Base-by-base conservation (phyloP, 2,888 invertebrate genomes). In the Galerucella pusilla region DNA sequence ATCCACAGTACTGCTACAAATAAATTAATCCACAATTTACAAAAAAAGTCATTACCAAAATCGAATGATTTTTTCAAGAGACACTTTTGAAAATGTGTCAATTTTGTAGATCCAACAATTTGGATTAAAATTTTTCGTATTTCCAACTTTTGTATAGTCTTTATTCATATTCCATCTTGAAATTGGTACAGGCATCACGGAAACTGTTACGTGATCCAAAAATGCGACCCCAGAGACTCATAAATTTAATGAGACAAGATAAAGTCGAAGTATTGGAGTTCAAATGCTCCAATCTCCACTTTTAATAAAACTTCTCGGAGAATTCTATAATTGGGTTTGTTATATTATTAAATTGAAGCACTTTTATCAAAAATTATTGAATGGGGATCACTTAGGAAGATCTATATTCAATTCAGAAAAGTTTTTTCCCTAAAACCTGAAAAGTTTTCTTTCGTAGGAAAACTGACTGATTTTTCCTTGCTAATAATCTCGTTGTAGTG, bases 221-320 rank as follows among this genome's bases (percentile, higher is more conserved):
- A 16, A 57, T 57, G 20, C 9, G 10, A 20, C 57, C 20, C 16
- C 9, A 20, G 57, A 57, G 20, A 20, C n/a, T 57, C 20, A 16
- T 57, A 10, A 57, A 57, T 57, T 57, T 20, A 57, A 57, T 57
- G 57, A 20, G 57, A 57, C 57, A 9, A 20, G 20, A 57, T 20
- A 57, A 57, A 57, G 57, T 7, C 52, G 52, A n/a, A n/a, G 57
- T 57, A 57, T 57, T 57, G 57, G 57, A 57, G 10, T 20, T 57
- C 57, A 10, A 10, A 16, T 57, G 10, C 57, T 57, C 20, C 16
- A 57, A 57, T 20, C 20, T 57, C 2, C 20, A 57, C 20, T 57
- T 57, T 16, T 16, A 9, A 9, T 57, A 20, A 57, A 16, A 57
- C 16, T 16, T 16, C 20, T 16, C 3, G 57, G 16, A 16, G 57